phyloP scores from a whole-genome alignment of 1,140 invertebrate genomes.

The Philopotamus ludificatus region DNA sequence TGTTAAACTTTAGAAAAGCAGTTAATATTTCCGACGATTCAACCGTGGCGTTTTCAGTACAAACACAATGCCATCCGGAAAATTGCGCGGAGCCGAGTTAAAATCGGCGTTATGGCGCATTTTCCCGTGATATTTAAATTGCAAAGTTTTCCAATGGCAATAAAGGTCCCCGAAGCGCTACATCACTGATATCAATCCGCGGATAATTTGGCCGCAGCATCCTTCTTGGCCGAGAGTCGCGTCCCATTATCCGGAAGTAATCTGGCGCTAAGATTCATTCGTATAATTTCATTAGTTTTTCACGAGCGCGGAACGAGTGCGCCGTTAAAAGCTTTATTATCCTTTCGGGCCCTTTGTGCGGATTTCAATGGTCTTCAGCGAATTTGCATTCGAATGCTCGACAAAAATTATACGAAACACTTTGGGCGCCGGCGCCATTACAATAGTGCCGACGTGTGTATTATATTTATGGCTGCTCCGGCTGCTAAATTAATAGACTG shows the following conservation, averaged over 20 bases:
- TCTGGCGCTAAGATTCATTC: slow-evolving; percentile 8
- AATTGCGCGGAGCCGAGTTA: too few relatives aligned
- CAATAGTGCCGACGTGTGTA: slow-evolving; percentile 1
- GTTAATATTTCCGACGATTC: too few relatives aligned
- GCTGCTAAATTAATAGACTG: too few relatives aligned
- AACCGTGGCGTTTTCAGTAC: too few relatives aligned
- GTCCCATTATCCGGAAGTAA: neutral
- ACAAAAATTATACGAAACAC: slow-evolving; percentile 26
- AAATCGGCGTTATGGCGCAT: too few relatives aligned
- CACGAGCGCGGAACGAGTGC: neutral
- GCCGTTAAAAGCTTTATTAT: slow-evolving; percentile 31
- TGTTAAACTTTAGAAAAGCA: too few relatives aligned
- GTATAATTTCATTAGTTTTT: slow-evolving; percentile 27
- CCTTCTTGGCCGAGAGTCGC: neutral
- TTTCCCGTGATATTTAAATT: too few relatives aligned
- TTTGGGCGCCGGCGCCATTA: neutral
- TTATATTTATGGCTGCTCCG: too few relatives aligned
- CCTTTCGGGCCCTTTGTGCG: slow-evolving; percentile 11
- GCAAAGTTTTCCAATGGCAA: too few relatives aligned
- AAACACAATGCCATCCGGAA: too few relatives aligned
- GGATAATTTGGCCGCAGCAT: neutral
- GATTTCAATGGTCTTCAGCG: slow-evolving; percentile 8
- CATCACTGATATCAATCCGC: neutral
- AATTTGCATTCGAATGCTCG: slow-evolving; percentile 23
- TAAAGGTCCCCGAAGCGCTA: too few relatives aligned